phyloP scores from a whole-genome alignment of 2,888 invertebrate genomes.

The Pheosia tremula region DNA sequence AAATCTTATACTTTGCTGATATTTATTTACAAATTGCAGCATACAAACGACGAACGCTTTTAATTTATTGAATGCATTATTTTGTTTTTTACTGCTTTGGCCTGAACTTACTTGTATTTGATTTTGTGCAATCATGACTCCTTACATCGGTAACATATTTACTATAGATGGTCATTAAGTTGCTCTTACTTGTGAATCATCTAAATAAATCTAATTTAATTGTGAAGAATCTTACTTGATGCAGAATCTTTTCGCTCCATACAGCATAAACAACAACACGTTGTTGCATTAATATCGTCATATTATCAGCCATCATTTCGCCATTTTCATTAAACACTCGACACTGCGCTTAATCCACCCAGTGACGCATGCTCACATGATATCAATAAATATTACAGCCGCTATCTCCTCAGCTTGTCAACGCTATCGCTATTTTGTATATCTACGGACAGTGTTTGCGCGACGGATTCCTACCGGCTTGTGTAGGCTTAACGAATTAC shows the following conservation, averaged over 20 bases:
- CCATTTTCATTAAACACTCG: slow-evolving; percentile 15
- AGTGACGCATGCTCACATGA: slow-evolving; percentile 52
- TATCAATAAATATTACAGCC: slow-evolving; percentile 42
- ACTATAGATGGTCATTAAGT: too few relatives aligned
- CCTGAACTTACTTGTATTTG: too few relatives aligned
- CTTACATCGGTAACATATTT: too few relatives aligned
- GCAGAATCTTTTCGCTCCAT: too few relatives aligned
- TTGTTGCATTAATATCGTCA: slow-evolving; percentile 2
- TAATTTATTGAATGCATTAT: too few relatives aligned
- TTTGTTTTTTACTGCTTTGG: too few relatives aligned
- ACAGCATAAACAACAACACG: neutral
- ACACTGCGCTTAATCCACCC: slow-evolving; percentile 29
- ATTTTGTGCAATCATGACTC: too few relatives aligned
- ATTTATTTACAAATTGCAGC: neutral
- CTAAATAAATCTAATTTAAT: too few relatives aligned
- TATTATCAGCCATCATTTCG: slow-evolving; percentile 12
- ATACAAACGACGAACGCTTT: neutral
- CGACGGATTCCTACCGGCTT: slow-evolving; percentile 53
- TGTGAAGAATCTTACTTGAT: too few relatives aligned
- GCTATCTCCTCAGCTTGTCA: slow-evolving; percentile 39
- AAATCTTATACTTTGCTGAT: neutral
- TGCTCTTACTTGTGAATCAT: too few relatives aligned
- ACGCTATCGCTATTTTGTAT: slow-evolving; percentile 44
- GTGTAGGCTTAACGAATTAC: slow-evolving; percentile 50
- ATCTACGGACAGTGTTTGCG: slow-evolving; percentile 58